Evolutionary conservation across 2,797 vertebrate genomes (phyloP), one percentile per base, ranked within the genome.

Genomic region (Lutra lutra): DNA sequence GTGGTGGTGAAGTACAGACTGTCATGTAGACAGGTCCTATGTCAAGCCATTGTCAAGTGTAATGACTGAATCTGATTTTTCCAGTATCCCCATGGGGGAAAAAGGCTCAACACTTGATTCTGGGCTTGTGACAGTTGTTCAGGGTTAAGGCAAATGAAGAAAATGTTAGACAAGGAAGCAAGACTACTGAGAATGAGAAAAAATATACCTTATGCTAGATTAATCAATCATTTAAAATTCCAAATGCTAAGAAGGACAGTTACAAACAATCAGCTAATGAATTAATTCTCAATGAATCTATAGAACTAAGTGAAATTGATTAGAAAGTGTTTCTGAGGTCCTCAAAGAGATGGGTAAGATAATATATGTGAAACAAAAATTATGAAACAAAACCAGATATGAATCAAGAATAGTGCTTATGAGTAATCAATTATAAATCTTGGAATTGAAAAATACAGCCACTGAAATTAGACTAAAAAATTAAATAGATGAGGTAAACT

Each of bases 231-330:
- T 62, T 90, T 91, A 85, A 91, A 87, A 88, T 48, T 51, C 40
- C 0, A 85, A 89, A 86, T 75, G 23, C 60, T 70, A 46, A 77
- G 25, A 78, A 88, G 90, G 43, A 82, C 21, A 91, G 43, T 35
- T 92, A 12, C 48, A 96, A 89, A 95, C 56, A 84, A 91, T n/a
- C 73, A 82, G 79, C 70, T 48, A 78, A 86, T 60, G 17, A 43
- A 89, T 96, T 88, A 17, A 48, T 80, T 82, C 58, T 64, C 82
- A n/a, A 85, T 35, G 66, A 91, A 96, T 89, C 73, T 93, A 96
- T n/a, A 93, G 32, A 32, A 7, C 15, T 75, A 64, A 88, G 15
- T 83, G 68, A 95, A 91, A 95, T 8, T 86, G 68, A 85, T 66
- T 89, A 95, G 29, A 86, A 95, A 97, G 66, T 77, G 17, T 72